These are phyloP conservation scores for Geodia barretti DNA, from an alignment of 37 sponge, comb jelly and placozoan genomes.

Conservation along the genomic window DNA sequence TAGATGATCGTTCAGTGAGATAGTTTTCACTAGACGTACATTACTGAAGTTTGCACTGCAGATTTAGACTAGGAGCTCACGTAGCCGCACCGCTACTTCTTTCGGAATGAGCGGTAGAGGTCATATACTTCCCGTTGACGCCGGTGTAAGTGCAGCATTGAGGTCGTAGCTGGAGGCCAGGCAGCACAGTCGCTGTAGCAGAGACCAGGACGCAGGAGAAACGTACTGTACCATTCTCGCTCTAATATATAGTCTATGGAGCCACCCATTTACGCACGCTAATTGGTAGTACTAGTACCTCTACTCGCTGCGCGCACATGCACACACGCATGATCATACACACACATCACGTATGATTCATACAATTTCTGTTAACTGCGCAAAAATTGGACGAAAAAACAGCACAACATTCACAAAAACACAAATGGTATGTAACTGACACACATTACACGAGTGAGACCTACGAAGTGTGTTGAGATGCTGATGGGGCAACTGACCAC, in stretches of 20 bases:
- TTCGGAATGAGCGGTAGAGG: constrained; percentile 43
- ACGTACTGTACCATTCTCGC: not conserved
- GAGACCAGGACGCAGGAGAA: not conserved
- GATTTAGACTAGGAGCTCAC: no score
- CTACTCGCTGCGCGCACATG: not conserved
- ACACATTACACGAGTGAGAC: not conserved
- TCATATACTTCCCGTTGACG: constrained; percentile 41
- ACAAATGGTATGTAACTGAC: not conserved
- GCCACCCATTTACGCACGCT: not conserved
- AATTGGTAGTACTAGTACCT: not conserved
- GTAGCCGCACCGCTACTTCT: not conserved
- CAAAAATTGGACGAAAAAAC: not conserved
- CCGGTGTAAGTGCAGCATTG: constrained; percentile 39
- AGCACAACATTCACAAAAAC: not conserved
- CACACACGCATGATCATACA: not conserved
- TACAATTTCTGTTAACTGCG: not conserved
- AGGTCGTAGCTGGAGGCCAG: constrained; percentile 12
- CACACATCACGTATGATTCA: not conserved
- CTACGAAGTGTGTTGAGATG: not conserved
- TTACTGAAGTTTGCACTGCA: no score
- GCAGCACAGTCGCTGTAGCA: not conserved
- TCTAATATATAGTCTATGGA: no score
- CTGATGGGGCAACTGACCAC: not conserved
- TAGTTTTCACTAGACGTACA: no score
- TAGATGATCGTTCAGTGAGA: no score